Evolutionary conservation across 1,140 invertebrate genomes (phyloP).

Genomic region (Bicyclus anynana): DNA sequence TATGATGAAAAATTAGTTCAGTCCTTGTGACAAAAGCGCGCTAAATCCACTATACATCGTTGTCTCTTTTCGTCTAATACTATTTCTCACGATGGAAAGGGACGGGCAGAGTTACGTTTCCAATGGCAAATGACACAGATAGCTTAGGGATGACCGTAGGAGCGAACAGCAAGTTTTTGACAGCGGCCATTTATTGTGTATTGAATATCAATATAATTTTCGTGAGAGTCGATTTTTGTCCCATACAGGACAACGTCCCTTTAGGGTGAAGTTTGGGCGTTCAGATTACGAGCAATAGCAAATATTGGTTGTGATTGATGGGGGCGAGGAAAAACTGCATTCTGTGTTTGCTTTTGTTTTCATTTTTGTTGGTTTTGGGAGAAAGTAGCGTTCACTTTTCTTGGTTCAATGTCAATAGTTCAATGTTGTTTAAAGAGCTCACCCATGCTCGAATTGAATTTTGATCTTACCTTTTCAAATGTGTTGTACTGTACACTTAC

Average conservation of each 20-base stretch:
- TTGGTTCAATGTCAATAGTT: not conserved
- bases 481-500: too few species aligned
- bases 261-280: constrained; percentile 62
- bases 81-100: constrained; percentile 30
- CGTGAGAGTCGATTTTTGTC: constrained; percentile 74
- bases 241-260: constrained; percentile 60
- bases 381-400: not conserved
- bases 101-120: constrained; percentile 55
- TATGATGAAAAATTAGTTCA: constrained; percentile 79
- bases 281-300: constrained; percentile 73
- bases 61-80: constrained; percentile 55
- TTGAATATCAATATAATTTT: constrained; percentile 78
- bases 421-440: not conserved
- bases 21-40: constrained; percentile 73
- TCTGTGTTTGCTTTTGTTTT: constrained; percentile 32
- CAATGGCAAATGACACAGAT: constrained; percentile 75
- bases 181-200: constrained; percentile 77
- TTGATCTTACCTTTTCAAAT: not conserved
- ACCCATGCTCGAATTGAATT: not conserved
- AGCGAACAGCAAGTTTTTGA: constrained; percentile 77
- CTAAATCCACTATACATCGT: constrained; percentile 61
- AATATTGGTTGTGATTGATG: constrained; percentile 64
- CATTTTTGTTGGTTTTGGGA: constrained; percentile 6
- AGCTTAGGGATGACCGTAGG: constrained; percentile 77
- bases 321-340: constrained; percentile 21